These are phyloP conservation scores for Notospermus geniculatus DNA, from an alignment of 1,140 invertebrate species.

Conservation along the genomic window DNA sequence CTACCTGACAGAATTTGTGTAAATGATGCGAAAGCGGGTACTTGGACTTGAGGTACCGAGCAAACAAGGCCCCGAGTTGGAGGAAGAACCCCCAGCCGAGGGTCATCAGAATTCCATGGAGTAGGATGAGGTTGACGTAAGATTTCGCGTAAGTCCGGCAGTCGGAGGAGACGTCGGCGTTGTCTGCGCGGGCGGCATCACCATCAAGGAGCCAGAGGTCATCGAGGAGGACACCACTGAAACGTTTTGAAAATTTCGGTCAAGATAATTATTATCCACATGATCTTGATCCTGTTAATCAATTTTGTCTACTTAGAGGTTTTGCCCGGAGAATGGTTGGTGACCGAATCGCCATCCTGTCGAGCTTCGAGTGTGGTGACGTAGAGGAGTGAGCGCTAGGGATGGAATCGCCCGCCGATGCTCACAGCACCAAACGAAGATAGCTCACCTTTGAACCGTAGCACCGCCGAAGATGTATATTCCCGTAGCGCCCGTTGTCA, in stretches of 20 bases:
- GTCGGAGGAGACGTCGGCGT: conserved; percentile 5
- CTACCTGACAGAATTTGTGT: conserved; percentile 25
- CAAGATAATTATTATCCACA: too few species aligned
- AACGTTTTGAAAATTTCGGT: not conserved
- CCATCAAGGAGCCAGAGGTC: conserved; percentile 26
- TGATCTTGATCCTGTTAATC: too few species aligned
- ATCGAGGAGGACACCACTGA: conserved; percentile 16
- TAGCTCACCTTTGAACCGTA: conserved; percentile 17
- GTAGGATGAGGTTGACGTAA: conserved; percentile 22
- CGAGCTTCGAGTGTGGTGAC: too few species aligned
- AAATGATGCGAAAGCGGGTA: conserved; percentile 22
- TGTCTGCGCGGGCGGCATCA: conserved; percentile 14
- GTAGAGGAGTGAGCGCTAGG: too few species aligned
- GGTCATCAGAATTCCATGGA: conserved; percentile 27
- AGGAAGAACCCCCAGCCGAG: conserved; percentile 29
- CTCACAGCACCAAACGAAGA: not conserved
- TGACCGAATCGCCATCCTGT: too few species aligned
- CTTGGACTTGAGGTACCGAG: conserved; percentile 24
- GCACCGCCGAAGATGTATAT: conserved; percentile 29
- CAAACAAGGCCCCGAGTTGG: conserved; percentile 27
- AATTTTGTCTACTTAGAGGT: too few species aligned
- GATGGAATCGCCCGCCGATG: too few species aligned
- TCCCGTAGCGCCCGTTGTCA: conserved; percentile 22
- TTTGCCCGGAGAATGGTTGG: too few species aligned
- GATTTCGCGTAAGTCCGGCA: conserved; percentile 12